phyloP scores from a whole-genome alignment of 2,113 vertebrate species.

The Spea multiplicata region DNA sequence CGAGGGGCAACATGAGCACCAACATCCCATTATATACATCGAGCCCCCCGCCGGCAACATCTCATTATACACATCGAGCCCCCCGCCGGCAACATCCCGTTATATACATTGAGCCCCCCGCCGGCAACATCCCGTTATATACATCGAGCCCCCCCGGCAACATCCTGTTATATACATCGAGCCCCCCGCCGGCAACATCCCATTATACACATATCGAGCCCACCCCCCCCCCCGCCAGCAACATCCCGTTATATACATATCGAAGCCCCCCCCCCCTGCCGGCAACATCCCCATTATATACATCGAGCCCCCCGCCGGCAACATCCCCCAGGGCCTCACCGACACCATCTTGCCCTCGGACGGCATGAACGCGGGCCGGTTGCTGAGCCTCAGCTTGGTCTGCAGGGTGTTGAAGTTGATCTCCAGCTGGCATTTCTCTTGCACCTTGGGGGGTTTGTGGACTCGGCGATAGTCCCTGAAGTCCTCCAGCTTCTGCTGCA shows the following conservation, averaged over 20 bases:
- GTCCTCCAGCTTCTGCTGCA: constrained; percentile 94
- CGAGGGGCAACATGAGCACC: too few relatives aligned
- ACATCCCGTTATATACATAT: too few relatives aligned
- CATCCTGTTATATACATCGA: too few relatives aligned
- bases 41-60: too few relatives aligned
- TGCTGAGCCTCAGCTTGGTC: constrained; percentile 91
- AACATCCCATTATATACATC: not conserved
- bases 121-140: not conserved
- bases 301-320: not conserved
- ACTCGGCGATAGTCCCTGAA: constrained; percentile 87
- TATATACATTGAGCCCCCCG: not conserved
- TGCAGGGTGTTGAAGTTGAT: constrained; percentile 98
- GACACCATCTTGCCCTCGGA: constrained; percentile 91
- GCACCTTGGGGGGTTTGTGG: constrained; percentile 91
- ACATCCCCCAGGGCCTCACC: constrained; percentile 61
- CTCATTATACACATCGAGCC: too few relatives aligned
- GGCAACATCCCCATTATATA: too few relatives aligned
- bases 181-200: too few relatives aligned
- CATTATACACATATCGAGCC: too few relatives aligned
- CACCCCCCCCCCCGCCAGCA: too few relatives aligned
- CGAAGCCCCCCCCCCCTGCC: too few relatives aligned
- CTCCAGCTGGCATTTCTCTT: constrained; percentile 94
- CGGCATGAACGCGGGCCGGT: constrained; percentile 93
- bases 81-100: too few relatives aligned
- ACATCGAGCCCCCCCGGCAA: too few relatives aligned